phyloP scores from a whole-genome alignment of 1,140 invertebrate genomes.

The Zophobas atratus region DNA sequence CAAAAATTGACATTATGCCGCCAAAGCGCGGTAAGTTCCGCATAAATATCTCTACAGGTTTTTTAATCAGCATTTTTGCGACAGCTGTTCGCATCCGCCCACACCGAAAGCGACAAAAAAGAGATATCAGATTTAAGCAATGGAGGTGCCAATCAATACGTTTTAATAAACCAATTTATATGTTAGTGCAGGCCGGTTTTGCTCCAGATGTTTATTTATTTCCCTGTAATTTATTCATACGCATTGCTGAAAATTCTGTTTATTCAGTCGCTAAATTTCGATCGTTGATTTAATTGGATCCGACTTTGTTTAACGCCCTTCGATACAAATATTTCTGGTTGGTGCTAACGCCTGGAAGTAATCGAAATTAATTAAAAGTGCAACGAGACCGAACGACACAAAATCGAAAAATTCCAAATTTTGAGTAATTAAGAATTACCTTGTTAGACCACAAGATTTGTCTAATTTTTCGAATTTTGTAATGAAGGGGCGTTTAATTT shows the following conservation, averaged over 20 bases:
- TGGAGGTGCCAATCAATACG: conserved; percentile 16
- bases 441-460: too few species aligned
- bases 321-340: neutral
- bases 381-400: too few species aligned
- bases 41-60: conserved; percentile 17
- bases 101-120: conserved; percentile 12
- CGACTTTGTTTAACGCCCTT: conserved; percentile 7
- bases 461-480: too few species aligned
- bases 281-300: conserved; percentile 17
- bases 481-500: too few species aligned
- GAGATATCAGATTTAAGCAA: conserved; percentile 19
- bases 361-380: too few species aligned
- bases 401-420: too few species aligned
- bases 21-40: neutral
- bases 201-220: conserved; percentile 35
- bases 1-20: neutral
- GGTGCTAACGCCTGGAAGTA: neutral
- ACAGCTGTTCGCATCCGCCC: neutral
- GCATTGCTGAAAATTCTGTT: conserved; percentile 33
- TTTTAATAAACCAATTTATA: conserved; percentile 37
- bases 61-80: conserved; percentile 9
- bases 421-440: too few species aligned
- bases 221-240: conserved; percentile 33
- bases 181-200: conserved; percentile 22
- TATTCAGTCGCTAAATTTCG: conserved; percentile 31